These are phyloP conservation scores for Misgurnus mizolepis DNA, from an alignment of 2,113 vertebrate species.

Conservation along the genomic window DNA sequence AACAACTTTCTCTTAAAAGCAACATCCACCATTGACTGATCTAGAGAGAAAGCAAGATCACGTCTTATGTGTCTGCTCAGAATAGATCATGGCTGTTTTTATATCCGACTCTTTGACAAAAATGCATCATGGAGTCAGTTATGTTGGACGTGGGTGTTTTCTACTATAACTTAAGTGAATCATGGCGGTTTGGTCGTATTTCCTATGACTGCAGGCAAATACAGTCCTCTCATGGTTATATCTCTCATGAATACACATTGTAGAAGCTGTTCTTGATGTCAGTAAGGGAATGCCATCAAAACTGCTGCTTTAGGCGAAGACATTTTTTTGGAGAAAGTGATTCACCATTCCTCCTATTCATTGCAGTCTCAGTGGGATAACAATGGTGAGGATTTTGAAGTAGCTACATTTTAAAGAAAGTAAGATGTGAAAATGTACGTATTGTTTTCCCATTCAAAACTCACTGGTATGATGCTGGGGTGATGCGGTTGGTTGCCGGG, in stretches of 20 bases:
- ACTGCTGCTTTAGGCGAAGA: slow-evolving; percentile 15
- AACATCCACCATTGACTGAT: slow-evolving; percentile 21
- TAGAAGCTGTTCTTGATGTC: background rate
- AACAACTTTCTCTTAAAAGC: slow-evolving; percentile 25
- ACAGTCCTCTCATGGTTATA: slow-evolving; percentile 12
- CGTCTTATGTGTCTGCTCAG: slow-evolving; percentile 2
- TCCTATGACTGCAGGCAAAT: slow-evolving; percentile 4
- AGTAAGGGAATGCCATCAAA: slow-evolving; percentile 20
- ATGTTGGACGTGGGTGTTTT: slow-evolving; percentile 16
- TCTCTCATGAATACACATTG: background rate
- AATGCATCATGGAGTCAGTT: background rate
- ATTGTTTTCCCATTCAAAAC: background rate
- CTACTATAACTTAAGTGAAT: background rate
- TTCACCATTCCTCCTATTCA: background rate
- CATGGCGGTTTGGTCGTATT: slow-evolving; percentile 2
- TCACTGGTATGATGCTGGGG: background rate
- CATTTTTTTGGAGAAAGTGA: background rate
- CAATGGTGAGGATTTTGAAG: background rate
- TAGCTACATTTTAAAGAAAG: too few species aligned
- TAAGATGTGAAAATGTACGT: too few species aligned
- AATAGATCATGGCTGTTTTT: slow-evolving; percentile 25
- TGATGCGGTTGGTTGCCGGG: too few species aligned
- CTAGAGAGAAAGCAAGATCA: slow-evolving; percentile 24
- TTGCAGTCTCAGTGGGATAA: background rate
- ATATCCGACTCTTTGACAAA: background rate